Conservation (phyloP, 53 echinoderm and acorn worm genomes). For the Apostichopus leukothele region DNA sequence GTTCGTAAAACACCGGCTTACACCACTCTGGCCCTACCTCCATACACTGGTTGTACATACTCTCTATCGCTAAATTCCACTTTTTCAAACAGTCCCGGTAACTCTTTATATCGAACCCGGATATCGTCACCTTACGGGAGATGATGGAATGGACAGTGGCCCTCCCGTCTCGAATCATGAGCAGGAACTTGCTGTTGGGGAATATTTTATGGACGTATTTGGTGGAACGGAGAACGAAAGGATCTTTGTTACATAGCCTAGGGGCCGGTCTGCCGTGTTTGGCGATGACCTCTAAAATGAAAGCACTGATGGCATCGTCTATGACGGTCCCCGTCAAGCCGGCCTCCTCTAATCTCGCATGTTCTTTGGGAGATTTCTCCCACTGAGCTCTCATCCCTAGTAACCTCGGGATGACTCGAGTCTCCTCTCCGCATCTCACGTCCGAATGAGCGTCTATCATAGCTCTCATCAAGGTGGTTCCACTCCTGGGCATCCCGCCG, state of each 20-base stretch:
- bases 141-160: conserved; percentile 99
- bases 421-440: conserved; percentile 96
- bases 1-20: conserved; percentile 88
- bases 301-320: conserved; percentile 87
- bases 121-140: conserved; percentile 94
- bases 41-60: conserved; percentile 93
- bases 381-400: conserved; percentile 96
- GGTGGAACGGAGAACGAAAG: conserved; percentile 94
- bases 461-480: conserved; percentile 98
- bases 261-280: conserved; percentile 93
- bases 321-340: conserved; percentile 88
- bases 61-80: conserved; percentile 91
- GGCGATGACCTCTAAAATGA: conserved; percentile 95
- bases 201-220: conserved; percentile 85
- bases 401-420: conserved; percentile 86
- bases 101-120: conserved; percentile 92
- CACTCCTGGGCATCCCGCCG: conserved; percentile 98
- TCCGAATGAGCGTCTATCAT: conserved; percentile 96
- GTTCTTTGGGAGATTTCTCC: conserved; percentile 88
- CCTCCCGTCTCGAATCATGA: conserved; percentile 95
- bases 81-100: conserved; percentile 94
- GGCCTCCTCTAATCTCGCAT: conserved; percentile 83
- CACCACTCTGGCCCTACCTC: conserved; percentile 72
- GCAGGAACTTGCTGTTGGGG: conserved; percentile 86
- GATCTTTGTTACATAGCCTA: conserved; percentile 96